Evolutionary conservation across 2,113 vertebrate species (phyloP).

Genomic region (Rhinoptilus africanus): DNA sequence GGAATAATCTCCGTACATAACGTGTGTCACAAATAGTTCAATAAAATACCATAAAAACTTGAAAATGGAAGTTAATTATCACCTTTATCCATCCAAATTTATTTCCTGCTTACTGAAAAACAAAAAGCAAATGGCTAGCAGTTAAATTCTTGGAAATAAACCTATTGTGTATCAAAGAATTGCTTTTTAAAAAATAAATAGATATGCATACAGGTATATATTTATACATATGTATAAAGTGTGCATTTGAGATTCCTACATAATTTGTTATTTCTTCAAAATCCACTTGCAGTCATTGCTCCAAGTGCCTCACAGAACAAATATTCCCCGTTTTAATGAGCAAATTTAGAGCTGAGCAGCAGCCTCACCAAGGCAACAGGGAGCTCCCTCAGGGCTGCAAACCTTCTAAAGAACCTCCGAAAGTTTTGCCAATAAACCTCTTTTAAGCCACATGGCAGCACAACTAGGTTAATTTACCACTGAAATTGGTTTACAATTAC

Average conservation of each 20-base stretch:
- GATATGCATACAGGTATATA: not conserved
- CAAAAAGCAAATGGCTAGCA: not conserved
- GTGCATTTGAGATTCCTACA: not conserved
- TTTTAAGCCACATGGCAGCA: not conserved
- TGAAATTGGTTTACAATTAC: not conserved
- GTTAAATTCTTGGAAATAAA: not conserved
- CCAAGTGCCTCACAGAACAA: not conserved
- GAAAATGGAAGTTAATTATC: not conserved
- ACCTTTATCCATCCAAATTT: not conserved
- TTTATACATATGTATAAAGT: not conserved
- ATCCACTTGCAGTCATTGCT: not conserved
- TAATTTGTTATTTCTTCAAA: not conserved
- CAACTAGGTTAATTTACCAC: not conserved
- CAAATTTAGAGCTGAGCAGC: not conserved
- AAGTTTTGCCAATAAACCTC: not conserved
- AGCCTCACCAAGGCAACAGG: not conserved
- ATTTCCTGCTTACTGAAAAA: not conserved
- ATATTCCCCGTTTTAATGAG: not conserved
- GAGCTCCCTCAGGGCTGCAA: not conserved
- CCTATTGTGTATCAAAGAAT: not conserved
- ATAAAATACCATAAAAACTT: not conserved
- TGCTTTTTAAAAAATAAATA: not conserved
- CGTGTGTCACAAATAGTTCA: not conserved
- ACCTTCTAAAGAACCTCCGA: not conserved
- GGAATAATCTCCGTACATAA: not conserved